Evolutionary conservation across 2,113 vertebrate genomes (phyloP), one percentile per base, ranked within the genome.

Genomic region (Morone chrysops): DNA sequence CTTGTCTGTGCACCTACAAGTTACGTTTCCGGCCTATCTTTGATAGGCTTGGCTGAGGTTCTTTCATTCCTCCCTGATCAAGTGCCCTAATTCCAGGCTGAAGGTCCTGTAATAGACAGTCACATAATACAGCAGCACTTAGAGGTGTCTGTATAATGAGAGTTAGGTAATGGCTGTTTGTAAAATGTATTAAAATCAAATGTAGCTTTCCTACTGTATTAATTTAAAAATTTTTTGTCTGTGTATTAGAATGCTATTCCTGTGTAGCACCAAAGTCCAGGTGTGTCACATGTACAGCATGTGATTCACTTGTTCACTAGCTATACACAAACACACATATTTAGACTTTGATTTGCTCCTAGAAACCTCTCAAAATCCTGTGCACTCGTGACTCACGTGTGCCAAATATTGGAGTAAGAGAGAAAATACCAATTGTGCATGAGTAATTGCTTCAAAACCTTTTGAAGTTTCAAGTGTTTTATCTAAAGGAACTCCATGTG

Each of bases 261-360:
- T 38, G 20, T 48, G 18, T 48, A 5, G 67, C 36, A 50, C 16
- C 73, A 88, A 90, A 90, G 90, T 90, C 72, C 84, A 84, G 38
- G 48, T 78, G 68, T 47, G 53, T 70, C 88, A 76, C 53, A 66
- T 4, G 14, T 36, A 74, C 14, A 48, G 12, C 20, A 1, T 61
- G 82, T 22, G 6, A 3, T 45, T 40, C 4, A 20, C 6, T 41
- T 31, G 17, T 25, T 61, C 54, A 72, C 22, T 3, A 9, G 14
- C 13, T 36, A 31, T 4, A 31, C 31, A 31, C 50, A 72, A 6
- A 1, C 67, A n/a, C 43, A 67, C 17, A 48, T 11, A 61, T 25
- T 61, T 51, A 81, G 48, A 65, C 84, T 70, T 60, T 78, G 62
- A 4, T 5, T 70, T 31, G 8, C 9, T 72, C 3, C 13, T 22